These are phyloP conservation scores for Delphinapterus leucas DNA, from an alignment of 2,113 vertebrate genomes.

Conservation along the genomic window DNA sequence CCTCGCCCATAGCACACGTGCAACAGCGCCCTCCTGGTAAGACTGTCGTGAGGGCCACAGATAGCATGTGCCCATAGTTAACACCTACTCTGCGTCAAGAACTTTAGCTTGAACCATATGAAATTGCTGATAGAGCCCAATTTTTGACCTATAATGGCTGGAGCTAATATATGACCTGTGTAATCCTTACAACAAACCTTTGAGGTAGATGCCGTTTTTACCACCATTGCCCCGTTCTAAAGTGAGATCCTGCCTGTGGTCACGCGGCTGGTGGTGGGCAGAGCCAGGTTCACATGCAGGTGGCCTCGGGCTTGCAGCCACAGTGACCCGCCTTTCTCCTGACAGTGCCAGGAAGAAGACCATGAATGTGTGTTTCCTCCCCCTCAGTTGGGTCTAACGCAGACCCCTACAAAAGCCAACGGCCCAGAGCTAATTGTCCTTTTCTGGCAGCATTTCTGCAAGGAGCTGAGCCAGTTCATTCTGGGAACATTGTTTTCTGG, in stretches of 20 bases:
- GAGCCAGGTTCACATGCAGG: not conserved
- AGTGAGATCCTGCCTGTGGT: not conserved
- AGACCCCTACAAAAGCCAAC: not conserved
- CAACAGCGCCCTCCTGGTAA: no score
- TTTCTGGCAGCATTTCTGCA: not conserved
- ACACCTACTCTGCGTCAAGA: not conserved
- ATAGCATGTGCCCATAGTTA: not conserved
- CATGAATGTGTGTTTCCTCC: not conserved
- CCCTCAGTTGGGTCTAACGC: not conserved
- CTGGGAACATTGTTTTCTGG: not conserved
- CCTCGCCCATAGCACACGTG: not conserved
- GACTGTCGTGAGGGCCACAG: not conserved
- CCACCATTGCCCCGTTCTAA: rapidly evolving
- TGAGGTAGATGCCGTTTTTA: not conserved
- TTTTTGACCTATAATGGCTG: not conserved
- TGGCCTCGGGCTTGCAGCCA: not conserved
- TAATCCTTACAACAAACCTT: not conserved
- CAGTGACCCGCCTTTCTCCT: not conserved
- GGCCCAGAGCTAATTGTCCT: not conserved
- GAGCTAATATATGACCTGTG: not conserved
- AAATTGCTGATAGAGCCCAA: not conserved
- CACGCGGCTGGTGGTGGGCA: rapidly evolving
- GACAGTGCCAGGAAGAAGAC: not conserved
- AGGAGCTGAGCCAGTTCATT: not conserved
- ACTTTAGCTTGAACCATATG: not conserved